Percentiles rank a stretch among this genome's conserved stretches.
phyloP scores from a whole-genome alignment of 2,113 vertebrate genomes.

The Hucho hucho region DNA sequence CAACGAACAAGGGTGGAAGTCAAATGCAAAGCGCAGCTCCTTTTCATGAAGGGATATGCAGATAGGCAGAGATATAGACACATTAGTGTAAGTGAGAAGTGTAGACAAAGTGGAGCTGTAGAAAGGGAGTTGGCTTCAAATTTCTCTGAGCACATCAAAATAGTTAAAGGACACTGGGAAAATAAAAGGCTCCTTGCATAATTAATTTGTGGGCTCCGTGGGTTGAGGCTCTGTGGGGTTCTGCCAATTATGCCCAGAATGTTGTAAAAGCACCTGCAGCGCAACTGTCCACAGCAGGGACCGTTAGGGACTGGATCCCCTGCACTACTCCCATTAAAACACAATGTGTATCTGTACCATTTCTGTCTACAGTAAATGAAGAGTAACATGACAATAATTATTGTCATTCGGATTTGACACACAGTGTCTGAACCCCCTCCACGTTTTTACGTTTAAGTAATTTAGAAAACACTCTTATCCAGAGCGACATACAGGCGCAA shows the following conservation, averaged over 20 bases:
- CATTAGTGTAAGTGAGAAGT: not conserved
- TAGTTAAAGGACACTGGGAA: not conserved
- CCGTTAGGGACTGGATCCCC: constrained; percentile 26
- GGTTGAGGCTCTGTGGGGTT: constrained; percentile 37
- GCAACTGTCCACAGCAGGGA: constrained; percentile 36
- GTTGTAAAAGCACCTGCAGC: constrained; percentile 33
- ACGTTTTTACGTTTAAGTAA: no score
- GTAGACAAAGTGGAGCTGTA: not conserved
- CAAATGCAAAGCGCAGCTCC: constrained; percentile 7
- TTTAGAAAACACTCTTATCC: no score
- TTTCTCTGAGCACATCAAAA: constrained; percentile 1
- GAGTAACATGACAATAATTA: no score
- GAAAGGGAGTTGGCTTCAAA: not conserved
- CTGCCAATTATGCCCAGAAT: constrained; percentile 44
- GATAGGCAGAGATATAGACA: no score
- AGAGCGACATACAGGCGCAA: no score
- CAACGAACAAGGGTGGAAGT: constrained; percentile 16
- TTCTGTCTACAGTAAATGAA: no score
- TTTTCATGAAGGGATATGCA: not conserved
- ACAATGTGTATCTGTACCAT: no score
- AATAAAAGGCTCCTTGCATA: constrained; percentile 37
- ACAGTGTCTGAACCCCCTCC: no score
- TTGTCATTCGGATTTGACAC: no score
- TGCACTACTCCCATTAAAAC: not conserved
- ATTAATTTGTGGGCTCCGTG: constrained; percentile 41